Percentiles rank a stretch among this genome's conserved stretches.
These are phyloP conservation scores for Pachycephus smyrnensis DNA, from an alignment of 2,888 invertebrate species.

Conservation along the genomic window DNA sequence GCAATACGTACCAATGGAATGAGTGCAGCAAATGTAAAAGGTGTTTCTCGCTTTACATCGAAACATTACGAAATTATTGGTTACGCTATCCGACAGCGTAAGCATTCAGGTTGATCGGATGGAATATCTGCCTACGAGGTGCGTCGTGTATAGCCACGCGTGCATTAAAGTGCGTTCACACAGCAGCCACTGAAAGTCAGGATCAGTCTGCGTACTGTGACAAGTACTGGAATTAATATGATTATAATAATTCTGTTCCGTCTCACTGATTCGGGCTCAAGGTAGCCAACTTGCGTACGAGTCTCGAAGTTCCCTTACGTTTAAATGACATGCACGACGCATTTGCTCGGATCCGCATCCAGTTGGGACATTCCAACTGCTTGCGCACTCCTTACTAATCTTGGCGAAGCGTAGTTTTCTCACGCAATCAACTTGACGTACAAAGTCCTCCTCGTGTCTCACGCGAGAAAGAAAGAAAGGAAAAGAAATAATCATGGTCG, in stretches of 20 bases:
- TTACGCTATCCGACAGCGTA: neutral
- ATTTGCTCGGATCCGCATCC: neutral
- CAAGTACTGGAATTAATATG: slow-evolving; percentile 14
- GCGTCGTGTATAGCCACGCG: neutral
- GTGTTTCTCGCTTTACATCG: neutral
- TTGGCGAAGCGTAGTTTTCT: neutral
- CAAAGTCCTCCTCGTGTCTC: neutral
- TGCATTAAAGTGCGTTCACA: neutral
- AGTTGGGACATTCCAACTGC: neutral
- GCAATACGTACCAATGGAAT: neutral
- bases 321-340: neutral
- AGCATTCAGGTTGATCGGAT: neutral
- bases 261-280: slow-evolving; percentile 64
- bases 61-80: neutral
- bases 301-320: neutral
- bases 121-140: neutral
- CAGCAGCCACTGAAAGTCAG: neutral
- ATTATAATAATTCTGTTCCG: slow-evolving; percentile 53
- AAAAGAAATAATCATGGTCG: neutral
- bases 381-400: neutral
- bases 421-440: neutral
- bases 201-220: neutral
- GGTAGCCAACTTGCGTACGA: slow-evolving; percentile 43
- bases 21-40: no score
- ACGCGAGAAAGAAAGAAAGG: neutral